Conservation (phyloP, 2,888 invertebrate genomes). For the Meliscaeva auricollis region DNA sequence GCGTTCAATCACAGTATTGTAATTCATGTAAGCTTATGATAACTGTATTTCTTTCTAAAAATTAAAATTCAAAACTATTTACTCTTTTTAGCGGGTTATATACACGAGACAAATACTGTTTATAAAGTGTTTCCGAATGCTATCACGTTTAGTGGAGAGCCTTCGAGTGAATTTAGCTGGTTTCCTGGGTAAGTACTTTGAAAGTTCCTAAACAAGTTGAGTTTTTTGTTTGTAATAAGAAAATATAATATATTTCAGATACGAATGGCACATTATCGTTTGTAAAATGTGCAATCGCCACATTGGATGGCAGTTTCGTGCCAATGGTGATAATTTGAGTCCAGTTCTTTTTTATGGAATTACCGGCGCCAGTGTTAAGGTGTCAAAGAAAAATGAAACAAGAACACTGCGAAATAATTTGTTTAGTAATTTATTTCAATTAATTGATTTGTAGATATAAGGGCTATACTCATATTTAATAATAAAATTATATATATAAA, state of each 20-base stretch:
- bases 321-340: slow-evolving; percentile 86
- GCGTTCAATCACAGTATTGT: slow-evolving; percentile 92
- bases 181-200: slow-evolving; percentile 87
- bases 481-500: background rate
- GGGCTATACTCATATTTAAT: background rate
- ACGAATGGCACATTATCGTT: slow-evolving; percentile 91
- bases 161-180: slow-evolving; percentile 92
- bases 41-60: background rate
- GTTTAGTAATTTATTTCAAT: slow-evolving; percentile 33
- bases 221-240: background rate
- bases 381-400: slow-evolving; percentile 71
- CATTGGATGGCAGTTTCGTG: slow-evolving; percentile 93
- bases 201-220: background rate
- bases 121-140: slow-evolving; percentile 85
- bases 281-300: slow-evolving; percentile 89
- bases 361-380: slow-evolving; percentile 86
- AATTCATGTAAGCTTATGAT: slow-evolving; percentile 86
- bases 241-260: slow-evolving; percentile 86
- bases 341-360: slow-evolving; percentile 90
- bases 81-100: slow-evolving; percentile 86
- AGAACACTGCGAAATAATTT: slow-evolving; percentile 42
- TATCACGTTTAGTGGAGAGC: slow-evolving; percentile 84
- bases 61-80: slow-evolving; percentile 1
- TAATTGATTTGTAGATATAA: slow-evolving; percentile 31
- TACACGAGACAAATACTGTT: slow-evolving; percentile 92